These are phyloP conservation scores for Meriones unguiculatus DNA, from an alignment of 2,113 vertebrate genomes.

Conservation along the genomic window DNA sequence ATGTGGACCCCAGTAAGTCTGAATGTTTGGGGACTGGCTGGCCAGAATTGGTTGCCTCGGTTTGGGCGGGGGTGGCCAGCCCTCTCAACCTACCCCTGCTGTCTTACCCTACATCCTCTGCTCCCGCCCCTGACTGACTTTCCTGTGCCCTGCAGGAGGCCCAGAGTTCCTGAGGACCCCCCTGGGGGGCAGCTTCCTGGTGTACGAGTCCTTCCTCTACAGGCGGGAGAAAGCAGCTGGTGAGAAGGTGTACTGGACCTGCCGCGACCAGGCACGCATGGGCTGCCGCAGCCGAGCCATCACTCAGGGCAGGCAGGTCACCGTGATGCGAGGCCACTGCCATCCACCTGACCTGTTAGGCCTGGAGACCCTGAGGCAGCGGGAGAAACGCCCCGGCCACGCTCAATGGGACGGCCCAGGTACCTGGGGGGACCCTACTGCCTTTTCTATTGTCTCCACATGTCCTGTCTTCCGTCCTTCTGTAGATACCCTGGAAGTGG, in stretches of 20 bases:
- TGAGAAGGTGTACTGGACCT: slow-evolving; percentile 77
- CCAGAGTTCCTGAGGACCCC: slow-evolving; percentile 75
- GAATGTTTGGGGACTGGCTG: neutral
- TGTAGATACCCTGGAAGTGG: neutral
- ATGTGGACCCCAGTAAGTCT: slow-evolving; percentile 9
- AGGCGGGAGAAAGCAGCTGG: slow-evolving; percentile 59
- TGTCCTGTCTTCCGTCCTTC: neutral
- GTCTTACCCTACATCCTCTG: neutral
- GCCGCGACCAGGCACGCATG: slow-evolving; percentile 77
- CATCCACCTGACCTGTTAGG: slow-evolving; percentile 70
- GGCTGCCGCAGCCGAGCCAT: slow-evolving; percentile 76
- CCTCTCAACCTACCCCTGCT: too few relatives aligned
- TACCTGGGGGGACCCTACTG: neutral
- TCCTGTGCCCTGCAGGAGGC: slow-evolving; percentile 3
- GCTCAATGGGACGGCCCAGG: slow-evolving; percentile 57
- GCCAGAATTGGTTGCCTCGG: too few relatives aligned
- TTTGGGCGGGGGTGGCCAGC: neutral
- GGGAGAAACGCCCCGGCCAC: neutral
- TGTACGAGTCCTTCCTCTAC: slow-evolving; percentile 76
- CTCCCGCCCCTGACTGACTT: neutral
- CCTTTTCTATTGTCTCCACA: neutral
- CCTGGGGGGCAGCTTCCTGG: slow-evolving; percentile 79
- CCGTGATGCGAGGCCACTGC: slow-evolving; percentile 72
- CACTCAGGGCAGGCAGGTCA: slow-evolving; percentile 71
- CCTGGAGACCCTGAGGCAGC: slow-evolving; percentile 70